Evolutionary conservation across 2,888 invertebrate species (phyloP).

Genomic region (Drosophila maculinotata): DNA sequence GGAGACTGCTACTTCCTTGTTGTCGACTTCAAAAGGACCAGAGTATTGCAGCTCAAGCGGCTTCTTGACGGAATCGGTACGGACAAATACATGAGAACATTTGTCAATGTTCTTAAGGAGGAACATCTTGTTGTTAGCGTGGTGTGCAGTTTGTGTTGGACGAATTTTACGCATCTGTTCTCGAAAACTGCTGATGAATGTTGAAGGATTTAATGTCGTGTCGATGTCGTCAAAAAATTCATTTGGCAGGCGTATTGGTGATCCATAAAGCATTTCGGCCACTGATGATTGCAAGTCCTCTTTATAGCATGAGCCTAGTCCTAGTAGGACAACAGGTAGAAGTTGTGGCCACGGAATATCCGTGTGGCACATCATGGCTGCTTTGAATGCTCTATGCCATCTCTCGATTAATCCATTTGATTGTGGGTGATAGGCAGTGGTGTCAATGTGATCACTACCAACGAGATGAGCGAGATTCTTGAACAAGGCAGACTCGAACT

Average conservation of each 20-base stretch:
- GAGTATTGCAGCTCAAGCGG: not conserved
- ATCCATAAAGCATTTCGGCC: constrained; percentile 11
- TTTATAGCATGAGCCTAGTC: not conserved
- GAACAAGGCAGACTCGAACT: constrained; percentile 10
- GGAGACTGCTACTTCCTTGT: not conserved
- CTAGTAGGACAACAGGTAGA: constrained; percentile 2
- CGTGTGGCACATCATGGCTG: constrained; percentile 5
- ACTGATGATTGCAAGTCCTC: constrained; percentile 3
- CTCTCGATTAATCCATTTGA: constrained; percentile 3
- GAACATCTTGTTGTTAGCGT: not conserved
- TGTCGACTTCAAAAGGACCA: not conserved
- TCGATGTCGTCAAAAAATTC: not conserved
- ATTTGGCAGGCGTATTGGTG: constrained; percentile 4
- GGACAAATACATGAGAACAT: not conserved
- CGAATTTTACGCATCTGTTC: too few species aligned
- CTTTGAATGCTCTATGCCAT: constrained; percentile 9
- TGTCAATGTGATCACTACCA: not conserved
- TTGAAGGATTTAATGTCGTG: too few species aligned
- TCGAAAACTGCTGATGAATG: too few species aligned
- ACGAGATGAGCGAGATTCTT: not conserved
- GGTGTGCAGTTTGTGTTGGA: constrained; percentile 1
- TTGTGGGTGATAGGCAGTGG: constrained; percentile 1
- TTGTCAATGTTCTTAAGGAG: not conserved
- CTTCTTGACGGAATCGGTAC: constrained; percentile 1
- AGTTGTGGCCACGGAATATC: constrained; percentile 2